Base-by-base conservation (phyloP, 2,888 invertebrate species). In the Cremastinae sp. region DNA sequence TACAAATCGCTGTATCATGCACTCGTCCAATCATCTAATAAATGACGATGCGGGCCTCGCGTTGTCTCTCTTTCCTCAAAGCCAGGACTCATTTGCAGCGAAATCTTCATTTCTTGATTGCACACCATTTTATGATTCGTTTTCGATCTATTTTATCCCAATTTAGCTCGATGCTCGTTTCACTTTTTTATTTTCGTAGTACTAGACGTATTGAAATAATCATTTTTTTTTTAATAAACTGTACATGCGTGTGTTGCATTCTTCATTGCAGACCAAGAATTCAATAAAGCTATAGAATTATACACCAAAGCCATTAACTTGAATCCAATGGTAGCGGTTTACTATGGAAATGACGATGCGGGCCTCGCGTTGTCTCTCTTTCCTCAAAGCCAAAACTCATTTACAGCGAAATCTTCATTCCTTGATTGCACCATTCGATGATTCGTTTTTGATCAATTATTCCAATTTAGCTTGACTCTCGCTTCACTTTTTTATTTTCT, bases 241-340 rank as follows among this genome's bases (percentile, higher is more conserved):
- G n/a, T n/a, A n/a, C n/a, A n/a, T 28, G 28, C 2, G 5, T 28
- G 28, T 28, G 5, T n/a, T 28, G 28, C 2, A 28, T 90, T 85
- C 86, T 82, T 89, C n/a, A n/a, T 92, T 94, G 83, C 92, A 98
- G 98, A 95, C 86, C 96, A 97, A 92, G 94, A 96, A 86, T 99
- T 96, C 91, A 93, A 94, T 85, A 92, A 94, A 89, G 98, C 99
- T 74, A 97, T 98, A 85, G 95, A 96, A 78, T 92, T 96, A 82
- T 96, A 96, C 88, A 92, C 95, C 82, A 92, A 96, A 92, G 98
- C 98, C 82, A 98, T 98, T 90, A 95, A 95, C 81, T 91, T 94
- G 83, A 95, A 96, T 90, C 95, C 97, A 10, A 93, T 91, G 69
- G 94, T 94, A 87, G 97, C 98, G 14, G 95, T 97, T 68, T 97